phyloP scores from a whole-genome alignment of 2,888 invertebrate genomes.

The Shargacucullia verbasci region DNA sequence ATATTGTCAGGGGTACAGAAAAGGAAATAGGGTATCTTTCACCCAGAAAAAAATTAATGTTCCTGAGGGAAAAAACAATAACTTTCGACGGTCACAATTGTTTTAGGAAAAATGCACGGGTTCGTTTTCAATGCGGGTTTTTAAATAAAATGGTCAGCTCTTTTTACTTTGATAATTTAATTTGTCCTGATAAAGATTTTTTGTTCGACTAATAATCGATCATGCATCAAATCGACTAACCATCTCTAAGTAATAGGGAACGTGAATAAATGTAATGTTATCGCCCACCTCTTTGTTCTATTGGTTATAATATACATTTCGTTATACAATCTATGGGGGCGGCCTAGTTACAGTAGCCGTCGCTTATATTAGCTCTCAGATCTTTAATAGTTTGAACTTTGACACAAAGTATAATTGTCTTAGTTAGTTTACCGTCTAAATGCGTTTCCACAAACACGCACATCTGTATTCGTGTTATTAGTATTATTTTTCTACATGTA shows the following conservation, averaged over 20 bases:
- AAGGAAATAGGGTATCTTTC: no score
- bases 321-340: conserved; percentile 23
- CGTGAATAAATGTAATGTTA: conserved; percentile 32
- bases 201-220: conserved; percentile 10
- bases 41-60: no score
- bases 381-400: conserved; percentile 49
- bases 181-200: background rate
- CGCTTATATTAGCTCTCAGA: conserved; percentile 41
- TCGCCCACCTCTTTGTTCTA: conserved; percentile 43
- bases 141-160: no score
- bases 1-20: no score
- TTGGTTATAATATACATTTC: conserved; percentile 52
- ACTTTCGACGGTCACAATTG: no score
- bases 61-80: no score
- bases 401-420: conserved; percentile 43
- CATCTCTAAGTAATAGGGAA: conserved; percentile 21
- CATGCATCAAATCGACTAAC: conserved; percentile 31
- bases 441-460: conserved; percentile 28
- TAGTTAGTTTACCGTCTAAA: conserved; percentile 28
- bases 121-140: no score
- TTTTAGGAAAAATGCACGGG: no score
- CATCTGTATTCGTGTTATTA: conserved; percentile 11
- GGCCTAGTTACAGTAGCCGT: conserved; percentile 16
- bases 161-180: background rate
- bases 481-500: conserved; percentile 15